A percentile compares a stretch with the other conserved stretches of the same genome.
Conservation (phyloP, 2,888 invertebrate species). For the Pollenia angustigena region DNA sequence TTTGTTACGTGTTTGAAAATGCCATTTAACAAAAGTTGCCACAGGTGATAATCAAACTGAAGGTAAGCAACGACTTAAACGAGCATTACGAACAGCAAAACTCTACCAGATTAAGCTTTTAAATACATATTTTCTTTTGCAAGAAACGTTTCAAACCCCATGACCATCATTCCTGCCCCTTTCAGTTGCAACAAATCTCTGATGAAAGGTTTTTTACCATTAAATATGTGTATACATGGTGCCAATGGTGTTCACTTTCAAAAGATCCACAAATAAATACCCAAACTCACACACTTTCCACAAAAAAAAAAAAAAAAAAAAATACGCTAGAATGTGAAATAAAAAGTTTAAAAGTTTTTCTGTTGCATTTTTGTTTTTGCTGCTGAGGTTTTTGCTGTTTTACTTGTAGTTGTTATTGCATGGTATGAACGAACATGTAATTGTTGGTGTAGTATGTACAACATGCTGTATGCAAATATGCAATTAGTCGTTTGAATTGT, state of each 20-base stretch:
- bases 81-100: neutral
- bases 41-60: slow-evolving; percentile 3
- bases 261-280: neutral
- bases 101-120: neutral
- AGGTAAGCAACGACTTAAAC: neutral
- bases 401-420: slow-evolving; percentile 40
- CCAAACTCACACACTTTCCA: slow-evolving; percentile 16
- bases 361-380: neutral
- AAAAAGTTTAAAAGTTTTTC: slow-evolving; percentile 3
- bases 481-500: slow-evolving; percentile 67
- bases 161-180: neutral
- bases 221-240: slow-evolving; percentile 6
- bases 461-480: slow-evolving; percentile 71
- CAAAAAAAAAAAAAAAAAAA: slow-evolving; percentile 26
- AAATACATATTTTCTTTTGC: neutral
- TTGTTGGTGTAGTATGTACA: slow-evolving; percentile 68
- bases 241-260: slow-evolving; percentile 40
- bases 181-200: neutral
- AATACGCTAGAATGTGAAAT: slow-evolving; percentile 34
- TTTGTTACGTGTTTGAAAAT: slow-evolving; percentile 65
- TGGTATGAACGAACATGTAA: slow-evolving; percentile 65
- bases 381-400: neutral
- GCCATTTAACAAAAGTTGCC: slow-evolving; percentile 55
- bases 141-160: neutral
- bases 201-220: slow-evolving; percentile 32